A percentile compares a stretch with the other conserved stretches of the same genome.
Evolutionary conservation across 2,113 vertebrate species (phyloP).

Genomic region (Corythoichthys intestinalis): DNA sequence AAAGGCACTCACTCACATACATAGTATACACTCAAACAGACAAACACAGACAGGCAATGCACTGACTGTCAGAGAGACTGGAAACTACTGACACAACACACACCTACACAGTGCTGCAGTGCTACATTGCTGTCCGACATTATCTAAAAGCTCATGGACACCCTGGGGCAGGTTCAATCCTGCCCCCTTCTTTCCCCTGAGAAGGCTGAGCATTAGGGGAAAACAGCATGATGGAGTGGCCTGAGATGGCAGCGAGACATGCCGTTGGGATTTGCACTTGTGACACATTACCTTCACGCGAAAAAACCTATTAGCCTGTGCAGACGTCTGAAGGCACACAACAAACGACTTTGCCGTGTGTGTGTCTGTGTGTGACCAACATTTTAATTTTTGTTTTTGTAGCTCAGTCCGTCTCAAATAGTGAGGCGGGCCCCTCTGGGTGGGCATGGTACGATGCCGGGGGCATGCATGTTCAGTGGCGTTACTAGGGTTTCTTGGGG

Average conservation of each 20-base stretch:
- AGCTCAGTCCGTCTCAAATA: background rate
- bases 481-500: too few relatives aligned
- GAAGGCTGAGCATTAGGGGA: conserved; percentile 44
- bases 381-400: background rate
- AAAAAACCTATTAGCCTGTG: conserved; percentile 63
- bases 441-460: too few relatives aligned
- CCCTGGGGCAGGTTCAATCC: conserved; percentile 25
- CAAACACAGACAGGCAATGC: conserved; percentile 3
- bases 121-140: conserved; percentile 45
- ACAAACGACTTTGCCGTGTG: conserved; percentile 7
- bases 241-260: conserved; percentile 54
- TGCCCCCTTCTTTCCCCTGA: conserved; percentile 24
- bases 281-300: conserved; percentile 68
- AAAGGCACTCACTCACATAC: background rate
- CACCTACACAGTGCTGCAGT: background rate
- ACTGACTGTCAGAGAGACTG: too few relatives aligned
- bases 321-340: conserved; percentile 41
- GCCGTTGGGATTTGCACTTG: conserved; percentile 59
- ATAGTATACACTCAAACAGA: background rate
- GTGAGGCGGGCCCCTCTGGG: too few relatives aligned
- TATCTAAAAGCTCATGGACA: conserved; percentile 57
- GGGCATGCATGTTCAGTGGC: too few relatives aligned
- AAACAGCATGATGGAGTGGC: conserved; percentile 64
- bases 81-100: too few relatives aligned
- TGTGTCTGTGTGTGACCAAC: background rate